Conservation (phyloP, 2,113 vertebrate species). For the Entelurus aequoreus region DNA sequence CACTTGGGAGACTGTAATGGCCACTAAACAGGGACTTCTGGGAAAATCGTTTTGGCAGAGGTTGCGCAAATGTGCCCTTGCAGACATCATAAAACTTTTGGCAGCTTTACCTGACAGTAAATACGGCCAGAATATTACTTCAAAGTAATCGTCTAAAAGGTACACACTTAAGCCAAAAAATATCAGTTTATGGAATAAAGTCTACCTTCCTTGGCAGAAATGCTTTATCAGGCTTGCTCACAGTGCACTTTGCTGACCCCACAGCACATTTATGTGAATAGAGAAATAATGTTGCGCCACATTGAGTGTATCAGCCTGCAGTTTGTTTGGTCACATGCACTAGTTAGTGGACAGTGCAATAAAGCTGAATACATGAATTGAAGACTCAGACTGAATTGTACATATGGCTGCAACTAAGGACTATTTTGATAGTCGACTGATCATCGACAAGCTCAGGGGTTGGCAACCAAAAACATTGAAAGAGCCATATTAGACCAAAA, state of each 20-base stretch:
- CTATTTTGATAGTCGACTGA: no score
- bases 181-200: neutral
- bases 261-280: neutral
- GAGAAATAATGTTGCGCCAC: neutral
- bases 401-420: no score
- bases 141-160: slow-evolving; percentile 14
- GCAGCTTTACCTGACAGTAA: slow-evolving; percentile 17
- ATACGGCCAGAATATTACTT: slow-evolving; percentile 34
- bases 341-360: no score
- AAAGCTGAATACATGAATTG: neutral
- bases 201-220: neutral
- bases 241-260: neutral
- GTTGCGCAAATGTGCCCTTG: slow-evolving; percentile 30
- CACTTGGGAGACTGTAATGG: neutral
- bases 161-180: slow-evolving; percentile 1
- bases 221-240: neutral
- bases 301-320: neutral
- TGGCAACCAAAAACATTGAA: no score
- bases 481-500: no score
- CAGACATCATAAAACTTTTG: slow-evolving; percentile 38
- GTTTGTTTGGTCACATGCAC: neutral
- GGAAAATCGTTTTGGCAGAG: slow-evolving; percentile 37
- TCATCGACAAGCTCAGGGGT: no score
- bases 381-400: no score
- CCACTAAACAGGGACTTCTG: slow-evolving; percentile 23